Conservation (phyloP, 1,140 invertebrate species). For the Charaxes varanes region DNA sequence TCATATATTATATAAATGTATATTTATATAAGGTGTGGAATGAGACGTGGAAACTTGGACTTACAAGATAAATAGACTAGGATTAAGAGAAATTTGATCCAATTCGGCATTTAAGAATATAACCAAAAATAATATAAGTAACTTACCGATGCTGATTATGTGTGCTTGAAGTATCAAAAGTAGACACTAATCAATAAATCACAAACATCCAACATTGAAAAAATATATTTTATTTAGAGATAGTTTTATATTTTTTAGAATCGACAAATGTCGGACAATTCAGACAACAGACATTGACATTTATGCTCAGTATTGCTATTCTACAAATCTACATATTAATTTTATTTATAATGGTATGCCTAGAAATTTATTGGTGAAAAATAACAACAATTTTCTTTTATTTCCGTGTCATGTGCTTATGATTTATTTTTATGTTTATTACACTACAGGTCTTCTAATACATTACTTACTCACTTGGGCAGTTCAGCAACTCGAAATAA, state of each 20-base stretch:
- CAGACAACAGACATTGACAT: constrained; percentile 4
- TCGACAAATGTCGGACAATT: constrained; percentile 13
- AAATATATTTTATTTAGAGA: constrained; percentile 24
- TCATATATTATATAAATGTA: too few relatives aligned
- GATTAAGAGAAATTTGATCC: constrained; percentile 32
- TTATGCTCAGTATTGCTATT: constrained; percentile 3
- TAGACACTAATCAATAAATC: constrained; percentile 4
- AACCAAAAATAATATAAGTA: constrained; percentile 8
- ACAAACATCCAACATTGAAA: constrained; percentile 16
- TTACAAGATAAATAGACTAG: constrained; percentile 12
- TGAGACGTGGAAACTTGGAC: constrained; percentile 3
- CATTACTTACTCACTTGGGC: too few relatives aligned
- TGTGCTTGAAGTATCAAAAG: not conserved
- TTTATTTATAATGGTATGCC: too few relatives aligned
- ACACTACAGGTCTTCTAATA: too few relatives aligned
- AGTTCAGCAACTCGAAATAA: too few relatives aligned
- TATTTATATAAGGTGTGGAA: too few relatives aligned
- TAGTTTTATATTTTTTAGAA: constrained; percentile 41
- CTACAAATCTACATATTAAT: too few relatives aligned
- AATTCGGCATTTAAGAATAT: constrained; percentile 32
- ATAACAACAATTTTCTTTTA: too few relatives aligned
- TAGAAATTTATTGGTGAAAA: too few relatives aligned
- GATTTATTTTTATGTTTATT: too few relatives aligned
- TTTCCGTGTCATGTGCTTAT: too few relatives aligned
- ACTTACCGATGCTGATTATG: constrained; percentile 15